A percentile compares a stretch with the other conserved stretches of the same genome.
Conservation (phyloP, 92 coral and sea anemone genomes). For the Scolanthus callimorphus region DNA sequence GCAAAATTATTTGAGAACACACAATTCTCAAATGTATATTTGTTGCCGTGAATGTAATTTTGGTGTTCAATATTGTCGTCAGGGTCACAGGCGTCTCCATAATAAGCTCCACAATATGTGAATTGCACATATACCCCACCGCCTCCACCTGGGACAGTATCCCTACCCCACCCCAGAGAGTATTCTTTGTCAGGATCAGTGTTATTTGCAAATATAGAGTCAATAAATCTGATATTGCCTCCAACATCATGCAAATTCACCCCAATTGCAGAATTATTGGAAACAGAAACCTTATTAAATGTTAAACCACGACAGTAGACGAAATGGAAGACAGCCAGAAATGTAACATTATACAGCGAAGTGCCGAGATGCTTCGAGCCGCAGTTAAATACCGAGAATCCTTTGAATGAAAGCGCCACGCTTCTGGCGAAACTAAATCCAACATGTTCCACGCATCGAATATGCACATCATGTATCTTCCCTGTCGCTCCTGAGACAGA, state of each 20-base stretch:
- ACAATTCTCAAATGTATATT: slow-evolving; percentile 16
- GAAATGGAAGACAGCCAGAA: slow-evolving; percentile 25
- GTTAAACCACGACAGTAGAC: slow-evolving; percentile 40
- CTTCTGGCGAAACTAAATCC: slow-evolving; percentile 33
- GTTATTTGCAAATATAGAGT: slow-evolving; percentile 16
- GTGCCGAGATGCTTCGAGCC: slow-evolving; percentile 34
- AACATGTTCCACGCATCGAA: slow-evolving; percentile 12
- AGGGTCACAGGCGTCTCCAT: slow-evolving; percentile 28
- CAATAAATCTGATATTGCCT: slow-evolving; percentile 14
- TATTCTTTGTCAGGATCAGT: slow-evolving; percentile 1
- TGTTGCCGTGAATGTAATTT: slow-evolving; percentile 31
- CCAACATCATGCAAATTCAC: slow-evolving; percentile 47
- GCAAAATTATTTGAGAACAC: slow-evolving; percentile 22
- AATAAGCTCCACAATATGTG: slow-evolving; percentile 47
- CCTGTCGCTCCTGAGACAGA: slow-evolving; percentile 13
- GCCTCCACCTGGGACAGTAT: slow-evolving; percentile 20
- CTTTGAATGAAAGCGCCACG: slow-evolving; percentile 7
- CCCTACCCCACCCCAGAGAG: not conserved
- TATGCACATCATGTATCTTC: not conserved
- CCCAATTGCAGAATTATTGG: slow-evolving; percentile 33
- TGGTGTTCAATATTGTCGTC: slow-evolving; percentile 36
- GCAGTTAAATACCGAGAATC: slow-evolving; percentile 20
- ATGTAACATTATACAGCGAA: slow-evolving; percentile 39
- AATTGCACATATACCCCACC: slow-evolving; percentile 64
- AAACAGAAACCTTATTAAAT: slow-evolving; percentile 16